A percentile compares a stretch with the other conserved stretches of the same genome.
phyloP scores from a whole-genome alignment of 2,888 invertebrate genomes.

The Orgyia antiqua region DNA sequence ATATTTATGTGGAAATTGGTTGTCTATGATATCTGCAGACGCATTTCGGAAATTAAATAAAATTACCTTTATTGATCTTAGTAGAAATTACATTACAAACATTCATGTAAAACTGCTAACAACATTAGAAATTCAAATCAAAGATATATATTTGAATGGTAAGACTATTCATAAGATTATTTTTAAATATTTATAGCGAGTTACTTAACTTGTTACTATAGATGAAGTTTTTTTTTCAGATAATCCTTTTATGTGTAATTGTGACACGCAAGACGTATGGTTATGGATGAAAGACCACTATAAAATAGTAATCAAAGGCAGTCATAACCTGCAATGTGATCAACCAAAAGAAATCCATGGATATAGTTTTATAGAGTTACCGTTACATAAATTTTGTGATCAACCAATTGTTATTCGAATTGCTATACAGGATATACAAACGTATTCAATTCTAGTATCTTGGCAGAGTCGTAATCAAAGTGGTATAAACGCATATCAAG shows the following conservation, averaged over 20 bases:
- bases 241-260: constrained; percentile 93
- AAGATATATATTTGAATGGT: constrained; percentile 89
- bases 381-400: constrained; percentile 90
- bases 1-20: constrained; percentile 89
- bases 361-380: constrained; percentile 85
- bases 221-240: constrained; percentile 81
- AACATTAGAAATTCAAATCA: constrained; percentile 89
- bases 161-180: constrained; percentile 34
- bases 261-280: constrained; percentile 94
- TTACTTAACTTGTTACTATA: background rate
- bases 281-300: constrained; percentile 94
- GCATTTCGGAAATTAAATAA: constrained; percentile 87
- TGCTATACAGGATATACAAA: constrained; percentile 92
- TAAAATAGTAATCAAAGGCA: constrained; percentile 82
- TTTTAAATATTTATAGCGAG: background rate
- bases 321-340: constrained; percentile 85
- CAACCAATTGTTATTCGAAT: constrained; percentile 89
- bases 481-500: constrained; percentile 89
- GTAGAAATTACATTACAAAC: constrained; percentile 89
- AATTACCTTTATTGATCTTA: constrained; percentile 86
- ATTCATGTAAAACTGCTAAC: constrained; percentile 87
- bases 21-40: constrained; percentile 86
- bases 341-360: constrained; percentile 90
- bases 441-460: constrained; percentile 90
- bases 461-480: constrained; percentile 94